Evolutionary conservation across 2,113 vertebrate genomes (phyloP).

Genomic region (Carettochelys insculpta): DNA sequence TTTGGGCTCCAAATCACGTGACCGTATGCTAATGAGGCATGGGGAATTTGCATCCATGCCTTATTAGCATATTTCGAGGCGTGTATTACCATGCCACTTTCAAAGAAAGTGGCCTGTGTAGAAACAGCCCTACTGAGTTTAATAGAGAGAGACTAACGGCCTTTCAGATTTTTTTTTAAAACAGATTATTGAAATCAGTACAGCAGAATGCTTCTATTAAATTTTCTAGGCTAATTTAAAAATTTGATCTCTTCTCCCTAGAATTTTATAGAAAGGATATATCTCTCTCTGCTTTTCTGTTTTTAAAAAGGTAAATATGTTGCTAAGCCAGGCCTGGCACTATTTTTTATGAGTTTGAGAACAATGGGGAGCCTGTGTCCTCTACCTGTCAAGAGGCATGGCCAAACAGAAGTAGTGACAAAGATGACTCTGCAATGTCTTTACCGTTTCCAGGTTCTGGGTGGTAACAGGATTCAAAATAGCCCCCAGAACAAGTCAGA

Average conservation of each 20-base stretch:
- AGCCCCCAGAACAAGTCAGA: neutral
- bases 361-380: rapidly evolving
- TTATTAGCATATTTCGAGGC: no score
- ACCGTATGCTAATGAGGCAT: no score
- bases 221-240: neutral
- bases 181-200: neutral
- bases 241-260: neutral
- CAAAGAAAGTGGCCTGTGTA: no score
- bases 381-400: neutral
- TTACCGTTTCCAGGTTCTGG: neutral
- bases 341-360: neutral
- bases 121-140: neutral
- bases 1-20: no score
- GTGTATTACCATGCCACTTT: no score
- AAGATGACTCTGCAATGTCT: neutral
- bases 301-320: neutral
- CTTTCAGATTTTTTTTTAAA: neutral
- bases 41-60: no score
- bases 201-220: neutral
- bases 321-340: neutral
- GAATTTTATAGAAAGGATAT: neutral
- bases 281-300: neutral
- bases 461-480: neutral
- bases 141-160: neutral
- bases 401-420: rapidly evolving